Evolutionary conservation across 2,888 invertebrate genomes (phyloP), one percentile per base, ranked within the genome.

Genomic region (Epsilonema sp.): DNA sequence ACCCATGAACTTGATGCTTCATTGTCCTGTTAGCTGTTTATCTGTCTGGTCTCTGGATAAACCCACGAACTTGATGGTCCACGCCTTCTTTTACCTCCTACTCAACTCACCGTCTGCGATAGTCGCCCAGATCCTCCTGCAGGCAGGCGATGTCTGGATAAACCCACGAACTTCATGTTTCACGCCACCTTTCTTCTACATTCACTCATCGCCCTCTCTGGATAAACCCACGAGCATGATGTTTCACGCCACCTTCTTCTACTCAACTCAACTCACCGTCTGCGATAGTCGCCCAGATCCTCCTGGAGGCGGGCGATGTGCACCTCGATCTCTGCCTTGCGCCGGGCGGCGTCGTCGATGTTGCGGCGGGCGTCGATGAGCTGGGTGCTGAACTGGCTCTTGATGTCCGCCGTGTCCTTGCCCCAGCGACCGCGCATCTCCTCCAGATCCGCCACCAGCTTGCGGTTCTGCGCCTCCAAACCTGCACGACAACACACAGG

Each of bases 271-370:
- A n/a, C n/a, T n/a, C n/a, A n/a, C n/a, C n/a, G n/a, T n/a, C n/a
- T n/a, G n/a, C n/a, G n/a, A n/a, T n/a, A 65, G 50, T 63, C 63
- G 46, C 65, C 61, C 37, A 70, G 56, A 54, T 70, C 67, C 37
- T 71, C 70, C 44, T 67, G 65, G 42, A 70, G 59, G 46, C 64
- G 58, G 44, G 65, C 63, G 44, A 65, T 60, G 49, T 67, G 64
- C 50, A 71, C 66, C 57, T 72, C 70, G 46, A 71, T 60, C 46
- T 66, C 65, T 24, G 67, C 67, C 58, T 70, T 70, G 53, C 69
- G 64, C 52, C 69, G 65, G 42, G 67, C 68, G 3, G 68, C 63
- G 43, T 69, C 68, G 55, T 72, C 70, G 47, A 72, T 65, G 45
- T 70, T 63, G 48, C 65, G 63, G 31, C 70, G 56, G 23, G 71